Evolutionary conservation across 1,140 invertebrate genomes (phyloP).

Genomic region (Cyclina sinensis): DNA sequence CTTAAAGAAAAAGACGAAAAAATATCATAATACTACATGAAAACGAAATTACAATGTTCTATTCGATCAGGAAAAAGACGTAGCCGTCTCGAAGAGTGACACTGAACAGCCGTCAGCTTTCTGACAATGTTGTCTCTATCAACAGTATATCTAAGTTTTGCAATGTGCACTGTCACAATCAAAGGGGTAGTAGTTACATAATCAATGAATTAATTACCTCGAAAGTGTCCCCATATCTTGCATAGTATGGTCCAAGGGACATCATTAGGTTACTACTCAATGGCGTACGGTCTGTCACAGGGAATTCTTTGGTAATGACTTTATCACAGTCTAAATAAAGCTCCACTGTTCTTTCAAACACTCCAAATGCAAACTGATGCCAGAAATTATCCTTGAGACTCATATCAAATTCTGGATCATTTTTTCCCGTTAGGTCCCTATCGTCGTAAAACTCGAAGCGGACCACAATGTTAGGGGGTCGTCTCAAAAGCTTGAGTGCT

Average conservation of each 20-base stretch:
- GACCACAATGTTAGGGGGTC: neutral
- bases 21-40: no score
- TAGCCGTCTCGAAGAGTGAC: no score
- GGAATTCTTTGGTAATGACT: slow-evolving; percentile 70
- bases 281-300: slow-evolving; percentile 30
- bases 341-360: slow-evolving; percentile 71
- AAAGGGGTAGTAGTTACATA: no score
- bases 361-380: slow-evolving; percentile 79
- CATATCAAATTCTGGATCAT: slow-evolving; percentile 74
- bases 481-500: slow-evolving; percentile 72
- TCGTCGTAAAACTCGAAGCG: slow-evolving; percentile 72
- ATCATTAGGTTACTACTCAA: slow-evolving; percentile 78
- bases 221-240: slow-evolving; percentile 74
- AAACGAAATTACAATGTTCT: no score
- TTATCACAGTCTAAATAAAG: slow-evolving; percentile 80
- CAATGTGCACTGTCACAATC: no score
- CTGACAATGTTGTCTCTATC: no score
- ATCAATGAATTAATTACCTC: no score
- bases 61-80: no score
- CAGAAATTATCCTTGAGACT: slow-evolving; percentile 73
- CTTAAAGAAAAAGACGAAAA: no score
- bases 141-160: no score
- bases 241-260: slow-evolving; percentile 80
- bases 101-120: no score
- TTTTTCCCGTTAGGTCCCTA: slow-evolving; percentile 62